Percentiles rank a stretch among this genome's conserved stretches.
phyloP scores from a whole-genome alignment of 2,113 vertebrate species.

The Spea bombifrons region DNA sequence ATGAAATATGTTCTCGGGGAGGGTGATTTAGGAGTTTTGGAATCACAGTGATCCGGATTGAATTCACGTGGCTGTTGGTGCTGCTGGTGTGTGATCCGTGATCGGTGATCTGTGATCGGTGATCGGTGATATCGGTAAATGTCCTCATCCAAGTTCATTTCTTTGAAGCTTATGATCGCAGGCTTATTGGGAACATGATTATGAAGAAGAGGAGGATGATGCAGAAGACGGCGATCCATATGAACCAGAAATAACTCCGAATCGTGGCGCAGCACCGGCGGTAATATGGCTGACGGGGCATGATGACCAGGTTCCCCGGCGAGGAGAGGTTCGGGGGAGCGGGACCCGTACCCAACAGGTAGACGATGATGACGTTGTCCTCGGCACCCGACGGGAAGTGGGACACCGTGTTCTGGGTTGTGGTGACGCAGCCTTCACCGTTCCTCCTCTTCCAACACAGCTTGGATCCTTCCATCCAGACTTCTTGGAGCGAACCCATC shows the following conservation, averaged over 20 bases:
- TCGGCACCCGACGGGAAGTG: constrained; percentile 15
- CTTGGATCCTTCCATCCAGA: constrained; percentile 40
- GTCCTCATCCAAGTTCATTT: not conserved
- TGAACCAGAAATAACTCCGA: constrained; percentile 20
- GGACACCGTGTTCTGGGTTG: constrained; percentile 4
- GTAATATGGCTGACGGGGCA: not conserved
- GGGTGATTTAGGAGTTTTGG: no score
- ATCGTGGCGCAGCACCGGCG: constrained; percentile 5
- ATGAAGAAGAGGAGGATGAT: constrained; percentile 21
- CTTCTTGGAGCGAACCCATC: constrained; percentile 57
- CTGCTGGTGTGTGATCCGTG: not conserved
- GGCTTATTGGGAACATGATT: constrained; percentile 29
- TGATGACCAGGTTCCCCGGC: not conserved
- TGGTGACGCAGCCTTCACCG: not conserved
- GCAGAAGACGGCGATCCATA: constrained; percentile 37
- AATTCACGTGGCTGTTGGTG: no score
- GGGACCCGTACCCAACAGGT: not conserved
- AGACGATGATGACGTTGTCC: constrained; percentile 23
- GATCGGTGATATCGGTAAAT: no score
- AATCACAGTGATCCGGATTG: no score
- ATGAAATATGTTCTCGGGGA: no score
- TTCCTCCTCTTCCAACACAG: constrained; percentile 23
- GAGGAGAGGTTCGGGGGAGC: not conserved
- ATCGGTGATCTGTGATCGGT: not conserved
- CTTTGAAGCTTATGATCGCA: not conserved